Evolutionary conservation across 2,888 invertebrate genomes (phyloP).

Genomic region (Caenorhabditis parvicauda): DNA sequence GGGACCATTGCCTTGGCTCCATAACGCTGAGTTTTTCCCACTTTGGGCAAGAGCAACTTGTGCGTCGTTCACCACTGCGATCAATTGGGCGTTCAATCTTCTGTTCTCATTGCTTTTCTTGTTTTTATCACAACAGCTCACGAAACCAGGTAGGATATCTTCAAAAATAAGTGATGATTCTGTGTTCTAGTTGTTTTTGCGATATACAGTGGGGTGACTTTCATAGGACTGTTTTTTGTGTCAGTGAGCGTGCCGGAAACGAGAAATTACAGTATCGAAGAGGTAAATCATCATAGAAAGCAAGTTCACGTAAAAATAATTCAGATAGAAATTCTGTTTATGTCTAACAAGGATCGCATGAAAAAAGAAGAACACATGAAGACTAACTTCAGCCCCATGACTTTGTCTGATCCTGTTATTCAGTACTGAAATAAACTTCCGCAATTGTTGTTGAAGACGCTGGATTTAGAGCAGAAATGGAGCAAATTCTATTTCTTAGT

Average conservation of each 20-base stretch:
- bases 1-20: slow-evolving; percentile 68
- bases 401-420: not conserved
- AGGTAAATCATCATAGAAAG: slow-evolving; percentile 58
- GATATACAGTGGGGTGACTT: slow-evolving; percentile 66
- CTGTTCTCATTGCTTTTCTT: slow-evolving; percentile 66
- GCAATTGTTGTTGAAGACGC: no score
- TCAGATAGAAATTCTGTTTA: slow-evolving; percentile 13
- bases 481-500: no score
- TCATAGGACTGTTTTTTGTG: slow-evolving; percentile 65
- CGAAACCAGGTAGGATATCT: no score
- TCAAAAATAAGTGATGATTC: no score
- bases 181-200: slow-evolving; percentile 67
- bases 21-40: slow-evolving; percentile 69
- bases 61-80: slow-evolving; percentile 8
- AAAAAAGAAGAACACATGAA: slow-evolving; percentile 4
- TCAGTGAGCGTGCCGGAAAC: slow-evolving; percentile 67
- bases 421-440: no score
- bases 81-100: slow-evolving; percentile 66
- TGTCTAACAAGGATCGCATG: slow-evolving; percentile 11
- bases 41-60: slow-evolving; percentile 66
- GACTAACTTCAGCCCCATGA: not conserved
- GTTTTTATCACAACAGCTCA: no score
- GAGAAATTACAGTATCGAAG: slow-evolving; percentile 66
- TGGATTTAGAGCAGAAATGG: no score
- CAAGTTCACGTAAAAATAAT: not conserved